A percentile compares a stretch with the other conserved stretches of the same genome.
These are phyloP conservation scores for Conger conger DNA, from an alignment of 2,113 vertebrate species.

Conservation along the genomic window DNA sequence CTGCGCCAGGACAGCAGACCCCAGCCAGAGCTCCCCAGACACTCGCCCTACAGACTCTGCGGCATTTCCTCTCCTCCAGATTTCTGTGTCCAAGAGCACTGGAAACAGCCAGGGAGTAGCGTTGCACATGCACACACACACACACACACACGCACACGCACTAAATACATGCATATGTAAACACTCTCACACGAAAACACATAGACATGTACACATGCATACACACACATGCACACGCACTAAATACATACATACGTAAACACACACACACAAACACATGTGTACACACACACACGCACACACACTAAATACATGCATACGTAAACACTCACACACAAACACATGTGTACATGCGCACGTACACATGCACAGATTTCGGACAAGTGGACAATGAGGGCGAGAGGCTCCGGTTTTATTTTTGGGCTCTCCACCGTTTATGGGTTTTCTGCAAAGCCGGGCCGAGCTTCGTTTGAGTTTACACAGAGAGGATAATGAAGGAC, in stretches of 20 bases:
- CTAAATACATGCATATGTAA: not conserved
- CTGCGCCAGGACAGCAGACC: conserved; percentile 37
- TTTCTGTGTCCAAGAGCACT: conserved; percentile 28
- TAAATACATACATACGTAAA: not conserved
- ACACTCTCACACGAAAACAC: not conserved
- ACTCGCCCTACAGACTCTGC: conserved; percentile 76
- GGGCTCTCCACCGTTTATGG: conserved; percentile 70
- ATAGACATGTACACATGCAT: not conserved
- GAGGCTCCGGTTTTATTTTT: conserved; percentile 72
- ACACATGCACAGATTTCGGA: no score
- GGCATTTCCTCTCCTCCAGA: conserved; percentile 73
- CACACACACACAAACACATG: not conserved
- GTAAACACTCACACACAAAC: not conserved
- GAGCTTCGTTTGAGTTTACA: conserved; percentile 74
- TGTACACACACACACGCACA: not conserved
- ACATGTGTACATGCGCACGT: no score
- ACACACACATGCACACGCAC: not conserved
- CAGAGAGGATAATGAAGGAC: conserved; percentile 77
- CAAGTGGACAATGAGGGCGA: not conserved
- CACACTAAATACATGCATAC: not conserved
- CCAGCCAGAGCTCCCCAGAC: conserved; percentile 57
- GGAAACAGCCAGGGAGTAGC: not conserved
- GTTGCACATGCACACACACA: not conserved
- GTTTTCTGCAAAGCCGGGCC: conserved; percentile 59
- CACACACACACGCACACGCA: not conserved